These are phyloP conservation scores for Megalurothrips usitatus DNA, from an alignment of 2,888 invertebrate species.

Conservation along the genomic window DNA sequence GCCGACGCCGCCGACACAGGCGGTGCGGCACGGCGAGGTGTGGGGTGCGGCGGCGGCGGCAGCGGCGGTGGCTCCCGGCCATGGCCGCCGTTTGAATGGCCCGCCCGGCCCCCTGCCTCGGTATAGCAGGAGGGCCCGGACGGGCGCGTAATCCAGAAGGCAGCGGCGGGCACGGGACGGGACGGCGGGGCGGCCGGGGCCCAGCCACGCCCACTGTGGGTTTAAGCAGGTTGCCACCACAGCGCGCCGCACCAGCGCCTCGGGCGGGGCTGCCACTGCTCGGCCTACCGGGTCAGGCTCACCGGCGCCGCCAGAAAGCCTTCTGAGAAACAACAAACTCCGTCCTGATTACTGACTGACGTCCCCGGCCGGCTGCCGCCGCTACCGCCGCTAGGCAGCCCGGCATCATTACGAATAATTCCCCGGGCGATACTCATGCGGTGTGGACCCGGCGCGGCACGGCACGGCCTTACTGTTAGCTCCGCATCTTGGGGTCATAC, in stretches of 20 bases:
- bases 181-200: not conserved
- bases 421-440: not conserved
- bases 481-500: not conserved
- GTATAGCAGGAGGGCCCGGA: not conserved
- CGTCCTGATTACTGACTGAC: constrained; percentile 4
- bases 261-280: not conserved
- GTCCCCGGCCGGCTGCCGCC: not conserved
- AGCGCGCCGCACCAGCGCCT: not conserved
- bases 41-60: too few relatives aligned
- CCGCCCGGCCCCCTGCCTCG: too few relatives aligned
- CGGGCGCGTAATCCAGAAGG: constrained; percentile 15
- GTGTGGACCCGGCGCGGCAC: not conserved
- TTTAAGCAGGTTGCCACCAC: constrained; percentile 19
- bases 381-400: not conserved
- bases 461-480: not conserved
- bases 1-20: too few relatives aligned
- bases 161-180: not conserved
- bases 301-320: not conserved
- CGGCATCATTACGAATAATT: not conserved
- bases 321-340: constrained; percentile 5
- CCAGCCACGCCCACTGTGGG: constrained; percentile 8
- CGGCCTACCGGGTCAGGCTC: too few relatives aligned
- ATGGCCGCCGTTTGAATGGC: too few relatives aligned
- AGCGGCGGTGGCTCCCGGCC: too few relatives aligned
- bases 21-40: too few relatives aligned